Percentiles rank a stretch among this genome's conserved stretches.
Evolutionary conservation across 2,888 invertebrate genomes (phyloP).

Genomic region (Chaetoderma sp.): DNA sequence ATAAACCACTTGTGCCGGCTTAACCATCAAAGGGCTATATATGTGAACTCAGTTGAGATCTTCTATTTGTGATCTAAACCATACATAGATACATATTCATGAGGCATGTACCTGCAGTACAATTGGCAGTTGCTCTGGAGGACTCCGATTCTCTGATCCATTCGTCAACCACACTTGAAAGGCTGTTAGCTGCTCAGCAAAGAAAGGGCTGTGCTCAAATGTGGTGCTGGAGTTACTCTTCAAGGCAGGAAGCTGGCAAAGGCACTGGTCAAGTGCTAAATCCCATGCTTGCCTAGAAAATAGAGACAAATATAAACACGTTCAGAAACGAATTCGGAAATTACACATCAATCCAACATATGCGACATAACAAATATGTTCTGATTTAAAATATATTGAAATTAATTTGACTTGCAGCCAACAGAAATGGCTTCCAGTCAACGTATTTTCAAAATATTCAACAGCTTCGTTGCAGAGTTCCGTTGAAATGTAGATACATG

Average conservation of each 20-base stretch:
- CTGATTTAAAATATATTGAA: no score
- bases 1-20: no score
- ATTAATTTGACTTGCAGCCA: no score
- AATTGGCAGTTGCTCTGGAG: slow-evolving; percentile 96
- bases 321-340: not conserved
- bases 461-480: no score
- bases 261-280: slow-evolving; percentile 91
- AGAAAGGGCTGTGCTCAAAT: slow-evolving; percentile 85
- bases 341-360: not conserved
- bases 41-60: no score
- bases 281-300: slow-evolving; percentile 94
- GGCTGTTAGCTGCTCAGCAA: slow-evolving; percentile 97
- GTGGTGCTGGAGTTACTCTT: slow-evolving; percentile 58
- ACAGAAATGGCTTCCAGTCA: no score
- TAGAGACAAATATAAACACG: not conserved
- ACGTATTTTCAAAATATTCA: no score
- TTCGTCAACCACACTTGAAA: slow-evolving; percentile 95
- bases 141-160: slow-evolving; percentile 82
- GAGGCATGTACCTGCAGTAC: slow-evolving; percentile 83
- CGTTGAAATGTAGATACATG: no score
- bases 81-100: no score
- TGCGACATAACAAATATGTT: not conserved
- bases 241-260: slow-evolving; percentile 84
- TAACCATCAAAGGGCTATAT: no score
- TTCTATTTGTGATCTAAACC: no score